phyloP scores from a whole-genome alignment of 2,888 invertebrate species.

The Drosophila siamana region DNA sequence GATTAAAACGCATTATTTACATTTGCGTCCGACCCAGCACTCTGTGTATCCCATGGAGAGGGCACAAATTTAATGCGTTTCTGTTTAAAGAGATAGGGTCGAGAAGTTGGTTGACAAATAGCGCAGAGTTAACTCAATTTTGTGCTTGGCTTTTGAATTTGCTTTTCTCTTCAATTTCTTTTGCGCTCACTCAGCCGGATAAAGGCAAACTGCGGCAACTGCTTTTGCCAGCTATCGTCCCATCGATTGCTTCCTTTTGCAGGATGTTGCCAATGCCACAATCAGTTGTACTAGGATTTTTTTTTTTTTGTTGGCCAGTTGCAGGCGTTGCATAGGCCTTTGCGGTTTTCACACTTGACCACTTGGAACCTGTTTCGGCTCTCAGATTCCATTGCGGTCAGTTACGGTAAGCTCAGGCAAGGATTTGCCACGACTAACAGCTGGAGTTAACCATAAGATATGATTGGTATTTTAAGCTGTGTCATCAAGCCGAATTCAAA shows the following conservation, averaged over 20 bases:
- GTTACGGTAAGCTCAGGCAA: constrained; percentile 17
- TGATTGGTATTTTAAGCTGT: neutral
- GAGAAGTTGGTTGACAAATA: constrained; percentile 17
- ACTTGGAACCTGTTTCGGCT: constrained; percentile 21
- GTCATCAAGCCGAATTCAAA: neutral
- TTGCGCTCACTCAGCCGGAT: constrained; percentile 2
- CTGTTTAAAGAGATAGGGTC: neutral
- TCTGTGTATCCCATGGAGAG: neutral
- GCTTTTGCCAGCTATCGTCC: constrained; percentile 69
- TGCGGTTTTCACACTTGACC: constrained; percentile 58
- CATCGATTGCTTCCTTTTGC: constrained; percentile 72
- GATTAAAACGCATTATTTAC: constrained; percentile 71
- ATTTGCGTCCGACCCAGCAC: too few relatives aligned
- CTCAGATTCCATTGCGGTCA: constrained; percentile 57
- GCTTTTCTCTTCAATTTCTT: constrained; percentile 12
- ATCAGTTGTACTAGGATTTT: constrained; percentile 44
- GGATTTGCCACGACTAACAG: neutral
- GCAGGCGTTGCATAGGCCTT: constrained; percentile 35
- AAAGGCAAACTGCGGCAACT: constrained; percentile 31
- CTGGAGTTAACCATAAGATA: neutral
- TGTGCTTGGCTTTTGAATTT: constrained; percentile 9
- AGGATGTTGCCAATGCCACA: constrained; percentile 41
- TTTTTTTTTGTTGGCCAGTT: constrained; percentile 44
- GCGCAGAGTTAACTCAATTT: constrained; percentile 1
- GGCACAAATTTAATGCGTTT: constrained; percentile 8